phyloP scores from a whole-genome alignment of 92 coral and sea anemone genomes.

The Zoanthus gigantus region DNA sequence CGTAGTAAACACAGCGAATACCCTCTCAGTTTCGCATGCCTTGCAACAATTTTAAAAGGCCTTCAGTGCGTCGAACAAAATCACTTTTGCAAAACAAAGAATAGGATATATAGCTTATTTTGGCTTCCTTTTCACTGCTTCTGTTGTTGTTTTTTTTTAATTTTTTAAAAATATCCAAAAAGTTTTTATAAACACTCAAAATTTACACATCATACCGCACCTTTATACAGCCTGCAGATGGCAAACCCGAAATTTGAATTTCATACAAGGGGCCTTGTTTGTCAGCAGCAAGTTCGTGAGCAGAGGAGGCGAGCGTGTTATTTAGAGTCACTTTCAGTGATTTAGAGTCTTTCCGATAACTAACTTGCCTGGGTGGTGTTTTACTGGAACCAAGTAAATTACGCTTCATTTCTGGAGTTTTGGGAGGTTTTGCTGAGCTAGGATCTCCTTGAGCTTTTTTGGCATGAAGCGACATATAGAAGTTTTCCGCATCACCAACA shows the following conservation, averaged over 20 bases:
- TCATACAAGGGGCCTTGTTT: conserved; percentile 57
- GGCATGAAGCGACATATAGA: conserved; percentile 86
- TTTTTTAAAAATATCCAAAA: no score
- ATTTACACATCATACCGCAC: conserved; percentile 20
- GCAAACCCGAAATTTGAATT: conserved; percentile 67
- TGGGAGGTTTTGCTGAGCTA: conserved; percentile 47
- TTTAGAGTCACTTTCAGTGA: conserved; percentile 24
- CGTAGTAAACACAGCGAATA: no score
- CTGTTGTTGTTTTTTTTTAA: no score
- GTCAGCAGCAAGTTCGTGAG: conserved; percentile 30
- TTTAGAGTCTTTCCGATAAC: conserved; percentile 6
- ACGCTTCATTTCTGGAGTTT: conserved; percentile 74
- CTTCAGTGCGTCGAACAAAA: no score
- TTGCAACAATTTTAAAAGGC: no score
- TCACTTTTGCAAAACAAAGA: no score
- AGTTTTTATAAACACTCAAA: no score
- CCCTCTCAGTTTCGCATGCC: no score
- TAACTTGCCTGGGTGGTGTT: conserved; percentile 3
- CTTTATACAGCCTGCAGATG: conserved; percentile 55
- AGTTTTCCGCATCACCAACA: conserved; percentile 58
- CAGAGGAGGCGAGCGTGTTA: neutral
- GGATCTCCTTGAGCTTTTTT: conserved; percentile 74
- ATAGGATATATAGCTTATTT: no score
- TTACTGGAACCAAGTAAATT: conserved; percentile 48
- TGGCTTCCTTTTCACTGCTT: no score